Percentiles rank a stretch among this genome's conserved stretches.
phyloP scores from a whole-genome alignment of 1,140 invertebrate genomes.

The Apis mellifera region DNA sequence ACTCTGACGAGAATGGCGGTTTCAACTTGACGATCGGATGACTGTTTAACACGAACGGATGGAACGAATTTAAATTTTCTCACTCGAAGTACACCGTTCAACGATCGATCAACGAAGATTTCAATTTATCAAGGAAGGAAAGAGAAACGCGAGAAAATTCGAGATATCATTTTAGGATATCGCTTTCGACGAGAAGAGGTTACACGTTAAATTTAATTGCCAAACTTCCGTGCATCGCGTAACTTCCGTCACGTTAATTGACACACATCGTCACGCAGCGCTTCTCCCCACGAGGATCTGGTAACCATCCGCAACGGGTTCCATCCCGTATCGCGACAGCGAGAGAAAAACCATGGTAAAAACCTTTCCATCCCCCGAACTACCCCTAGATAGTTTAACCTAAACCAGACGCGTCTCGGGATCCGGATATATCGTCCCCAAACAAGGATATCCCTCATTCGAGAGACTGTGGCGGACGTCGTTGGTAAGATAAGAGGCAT shows the following conservation, averaged over 20 bases:
- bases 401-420: neutral
- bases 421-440: neutral
- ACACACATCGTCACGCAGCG: neutral
- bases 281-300: neutral
- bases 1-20: neutral
- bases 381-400: neutral
- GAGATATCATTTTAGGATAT: too few species aligned
- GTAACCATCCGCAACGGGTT: neutral
- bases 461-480: neutral
- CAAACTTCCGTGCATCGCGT: neutral
- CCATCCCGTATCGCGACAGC: neutral
- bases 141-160: neutral
- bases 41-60: too few species aligned
- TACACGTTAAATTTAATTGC: neutral
- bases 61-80: too few species aligned
- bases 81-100: too few species aligned
- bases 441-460: neutral
- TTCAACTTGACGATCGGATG: too few species aligned
- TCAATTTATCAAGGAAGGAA: neutral
- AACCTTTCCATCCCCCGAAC: neutral
- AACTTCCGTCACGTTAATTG: neutral
- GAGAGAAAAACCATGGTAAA: neutral
- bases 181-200: too few species aligned
- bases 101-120: too few species aligned
- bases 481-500: neutral